A percentile compares a stretch with the other conserved stretches of the same genome.
phyloP scores from a whole-genome alignment of 2,113 vertebrate species.

The Dasyprocta punctata region DNA sequence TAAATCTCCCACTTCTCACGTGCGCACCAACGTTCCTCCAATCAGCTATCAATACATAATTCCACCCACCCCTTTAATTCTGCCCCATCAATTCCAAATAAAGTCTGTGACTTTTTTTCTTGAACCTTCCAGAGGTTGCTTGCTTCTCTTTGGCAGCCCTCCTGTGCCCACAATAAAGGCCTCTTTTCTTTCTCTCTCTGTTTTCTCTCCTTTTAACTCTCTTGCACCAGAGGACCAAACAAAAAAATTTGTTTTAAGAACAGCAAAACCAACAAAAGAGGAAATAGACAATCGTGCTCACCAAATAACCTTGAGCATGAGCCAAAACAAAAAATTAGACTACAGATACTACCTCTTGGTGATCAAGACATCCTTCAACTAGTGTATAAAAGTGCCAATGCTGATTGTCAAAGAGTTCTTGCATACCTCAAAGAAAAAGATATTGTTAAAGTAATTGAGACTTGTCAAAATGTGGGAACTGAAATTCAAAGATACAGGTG shows the following conservation, averaged over 20 bases:
- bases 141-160: no score
- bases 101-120: no score
- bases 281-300: background rate
- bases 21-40: no score
- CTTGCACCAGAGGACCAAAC: no score
- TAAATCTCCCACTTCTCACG: no score
- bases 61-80: no score
- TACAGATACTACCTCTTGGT: background rate
- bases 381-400: background rate
- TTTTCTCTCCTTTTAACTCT: no score
- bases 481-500: background rate
- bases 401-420: background rate
- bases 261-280: background rate
- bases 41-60: no score
- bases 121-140: no score
- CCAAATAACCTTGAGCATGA: background rate
- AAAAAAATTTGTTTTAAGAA: background rate
- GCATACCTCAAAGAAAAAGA: background rate
- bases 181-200: no score
- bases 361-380: background rate
- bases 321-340: background rate
- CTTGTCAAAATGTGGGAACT: background rate
- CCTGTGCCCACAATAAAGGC: no score
- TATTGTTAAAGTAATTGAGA: background rate
- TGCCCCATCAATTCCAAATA: no score